These are phyloP conservation scores for Aleiodes sp. DNA, from an alignment of 1,140 invertebrate species.

Conservation along the genomic window DNA sequence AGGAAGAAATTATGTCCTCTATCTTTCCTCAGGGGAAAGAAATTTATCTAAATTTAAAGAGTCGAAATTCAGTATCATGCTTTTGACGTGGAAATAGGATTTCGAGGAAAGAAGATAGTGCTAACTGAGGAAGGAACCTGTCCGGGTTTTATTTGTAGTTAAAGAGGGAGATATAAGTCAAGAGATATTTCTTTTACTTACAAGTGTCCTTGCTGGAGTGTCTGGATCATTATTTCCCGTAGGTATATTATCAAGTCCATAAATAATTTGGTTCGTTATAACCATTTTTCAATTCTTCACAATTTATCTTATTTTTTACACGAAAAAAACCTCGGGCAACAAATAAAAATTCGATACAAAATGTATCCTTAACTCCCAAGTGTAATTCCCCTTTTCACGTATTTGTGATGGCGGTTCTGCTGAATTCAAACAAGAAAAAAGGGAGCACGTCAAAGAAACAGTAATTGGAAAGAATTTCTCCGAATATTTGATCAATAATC, in stretches of 20 bases:
- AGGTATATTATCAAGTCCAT: constrained; percentile 29
- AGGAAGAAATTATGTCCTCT: no score
- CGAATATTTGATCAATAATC: background rate
- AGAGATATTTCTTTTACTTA: constrained; percentile 44
- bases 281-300: constrained; percentile 39
- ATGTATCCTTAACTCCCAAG: background rate
- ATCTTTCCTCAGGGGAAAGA: no score
- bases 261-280: constrained; percentile 45
- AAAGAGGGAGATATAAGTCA: background rate
- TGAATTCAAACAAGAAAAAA: background rate
- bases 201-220: constrained; percentile 47
- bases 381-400: background rate
- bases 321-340: background rate
- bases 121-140: no score
- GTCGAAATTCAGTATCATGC: no score
- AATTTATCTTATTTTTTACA: constrained; percentile 17
- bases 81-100: no score
- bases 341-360: background rate
- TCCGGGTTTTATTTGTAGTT: background rate
- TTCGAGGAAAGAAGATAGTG: no score
- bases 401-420: background rate
- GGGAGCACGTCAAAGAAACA: background rate
- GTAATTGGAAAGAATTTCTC: background rate
- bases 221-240: constrained; percentile 42
- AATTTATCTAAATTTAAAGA: no score